Conservation (phyloP, 1,140 invertebrate species). For the Parasteatoda tepidariorum region DNA sequence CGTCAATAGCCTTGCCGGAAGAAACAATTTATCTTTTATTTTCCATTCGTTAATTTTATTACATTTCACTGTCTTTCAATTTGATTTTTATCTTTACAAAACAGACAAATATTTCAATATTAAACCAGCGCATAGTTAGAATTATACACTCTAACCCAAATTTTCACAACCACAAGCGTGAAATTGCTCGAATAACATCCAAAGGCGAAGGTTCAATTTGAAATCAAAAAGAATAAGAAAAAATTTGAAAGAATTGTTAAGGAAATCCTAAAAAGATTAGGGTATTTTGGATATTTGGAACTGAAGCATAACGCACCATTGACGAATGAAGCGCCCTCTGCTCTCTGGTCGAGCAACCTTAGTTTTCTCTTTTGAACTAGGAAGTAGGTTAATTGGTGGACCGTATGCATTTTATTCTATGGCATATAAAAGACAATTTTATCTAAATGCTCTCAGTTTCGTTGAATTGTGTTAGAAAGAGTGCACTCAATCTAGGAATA, state of each 20-base stretch:
- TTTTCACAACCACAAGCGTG: background rate
- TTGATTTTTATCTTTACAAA: too few relatives aligned
- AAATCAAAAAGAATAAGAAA: conserved; percentile 4
- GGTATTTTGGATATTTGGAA: conserved; percentile 10
- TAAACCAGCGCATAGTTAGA: background rate
- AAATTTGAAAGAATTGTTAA: background rate
- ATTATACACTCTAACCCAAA: background rate
- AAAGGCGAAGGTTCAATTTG: conserved; percentile 16
- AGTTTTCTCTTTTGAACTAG: conserved; percentile 48
- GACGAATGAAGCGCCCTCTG: conserved; percentile 1
- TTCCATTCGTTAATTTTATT: too few relatives aligned
- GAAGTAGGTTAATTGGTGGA: conserved; percentile 54
- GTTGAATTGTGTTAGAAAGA: conserved; percentile 1
- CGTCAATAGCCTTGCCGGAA: too few relatives aligned
- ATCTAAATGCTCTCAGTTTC: conserved; percentile 41
- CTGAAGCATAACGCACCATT: conserved; percentile 27
- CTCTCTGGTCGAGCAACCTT: conserved; percentile 39
- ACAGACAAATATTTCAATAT: background rate
- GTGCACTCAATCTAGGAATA: conserved; percentile 5
- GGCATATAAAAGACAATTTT: conserved; percentile 54
- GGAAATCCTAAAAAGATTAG: background rate
- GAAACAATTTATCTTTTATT: too few relatives aligned
- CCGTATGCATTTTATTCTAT: conserved; percentile 38
- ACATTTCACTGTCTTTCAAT: too few relatives aligned
- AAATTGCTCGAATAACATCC: conserved; percentile 43